These are phyloP conservation scores for Aphaenogaster ashmeadi DNA, from an alignment of 1,140 invertebrate species.

Conservation along the genomic window DNA sequence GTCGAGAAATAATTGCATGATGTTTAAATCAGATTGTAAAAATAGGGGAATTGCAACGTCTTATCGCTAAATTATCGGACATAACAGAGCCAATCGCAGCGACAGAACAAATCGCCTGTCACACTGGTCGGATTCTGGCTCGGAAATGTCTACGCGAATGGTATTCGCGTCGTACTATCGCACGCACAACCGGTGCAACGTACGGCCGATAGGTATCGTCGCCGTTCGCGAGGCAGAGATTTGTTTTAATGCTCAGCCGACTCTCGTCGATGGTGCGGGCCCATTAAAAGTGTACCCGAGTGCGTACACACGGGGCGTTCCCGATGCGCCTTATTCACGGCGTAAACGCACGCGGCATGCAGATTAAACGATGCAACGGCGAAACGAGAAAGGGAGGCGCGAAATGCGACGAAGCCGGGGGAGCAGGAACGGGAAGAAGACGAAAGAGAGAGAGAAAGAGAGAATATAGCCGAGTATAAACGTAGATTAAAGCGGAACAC, in stretches of 20 bases:
- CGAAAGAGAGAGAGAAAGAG: background rate
- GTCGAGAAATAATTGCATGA: constrained; percentile 12
- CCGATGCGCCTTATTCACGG: constrained; percentile 56
- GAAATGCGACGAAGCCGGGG: constrained; percentile 45
- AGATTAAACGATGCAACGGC: constrained; percentile 63
- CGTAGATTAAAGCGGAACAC: constrained; percentile 65
- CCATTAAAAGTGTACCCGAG: constrained; percentile 66
- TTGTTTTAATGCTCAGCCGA: constrained; percentile 69
- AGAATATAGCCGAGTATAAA: constrained; percentile 21
- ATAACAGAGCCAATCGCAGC: constrained; percentile 46
- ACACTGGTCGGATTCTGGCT: constrained; percentile 30
- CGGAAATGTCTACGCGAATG: constrained; percentile 45
- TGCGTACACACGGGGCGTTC: constrained; percentile 56
- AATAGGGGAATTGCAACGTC: background rate
- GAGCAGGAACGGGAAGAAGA: background rate
- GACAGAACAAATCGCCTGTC: constrained; percentile 57
- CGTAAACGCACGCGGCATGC: constrained; percentile 17
- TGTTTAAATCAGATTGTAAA: constrained; percentile 22
- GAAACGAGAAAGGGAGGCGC: constrained; percentile 34
- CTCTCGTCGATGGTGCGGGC: constrained; percentile 55
- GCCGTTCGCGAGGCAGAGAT: constrained; percentile 62
- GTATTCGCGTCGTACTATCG: constrained; percentile 52
- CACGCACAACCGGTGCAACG: constrained; percentile 39
- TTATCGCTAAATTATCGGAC: constrained; percentile 30
- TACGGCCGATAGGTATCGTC: constrained; percentile 62